Base-by-base conservation (phyloP, 1,140 invertebrate species). In the Eueides isabella region DNA sequence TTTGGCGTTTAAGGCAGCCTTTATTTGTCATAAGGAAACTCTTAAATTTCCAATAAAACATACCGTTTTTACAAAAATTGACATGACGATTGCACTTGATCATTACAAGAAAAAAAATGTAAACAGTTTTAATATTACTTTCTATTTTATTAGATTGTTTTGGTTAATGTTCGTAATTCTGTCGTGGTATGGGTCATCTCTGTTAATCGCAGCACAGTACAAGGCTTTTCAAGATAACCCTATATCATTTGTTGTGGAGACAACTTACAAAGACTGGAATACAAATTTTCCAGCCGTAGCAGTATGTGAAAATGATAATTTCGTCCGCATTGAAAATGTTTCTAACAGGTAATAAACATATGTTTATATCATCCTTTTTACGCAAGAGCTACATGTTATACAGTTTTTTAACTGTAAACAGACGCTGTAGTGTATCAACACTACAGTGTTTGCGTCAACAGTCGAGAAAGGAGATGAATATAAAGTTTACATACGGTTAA, bases 171-270 rank as follows among this genome's bases (percentile, higher is more conserved):
- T 94, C 44, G 94, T 96, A n/a, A 75, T 82, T 1, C 69, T 95
- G 2, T 95, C 95, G 2, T 96, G 95, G 95, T 94, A 94, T 35
- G 94, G 94, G 1, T 95, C 95, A 4, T 91, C 91, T 29, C 72
- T 94, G n/a, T 83, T 96, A 5, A 95, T 96, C 26, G 80, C 83
- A 1, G 94, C 94, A 0, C 94, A 95, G 16, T 93, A 96, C 79
- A 83, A 94, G n/a, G 93, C 94, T 16, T 96, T 94, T 76, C 85
- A 93, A 64, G 92, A 95, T 75, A 94, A 95, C 71, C 91, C 96
- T 0, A 95, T 96, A 67, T 96, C 95, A 66, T 96, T 97, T 79
- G 96, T 95, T 6, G 94, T 95, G 16, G 96, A 96, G 74, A 96
- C 95, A 2, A 95, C 94, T 2, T 96, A 96, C 82, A 92, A 95